These are phyloP conservation scores for Leptinotarsa tumamoca DNA, from an alignment of 2,888 invertebrate species.

Conservation along the genomic window DNA sequence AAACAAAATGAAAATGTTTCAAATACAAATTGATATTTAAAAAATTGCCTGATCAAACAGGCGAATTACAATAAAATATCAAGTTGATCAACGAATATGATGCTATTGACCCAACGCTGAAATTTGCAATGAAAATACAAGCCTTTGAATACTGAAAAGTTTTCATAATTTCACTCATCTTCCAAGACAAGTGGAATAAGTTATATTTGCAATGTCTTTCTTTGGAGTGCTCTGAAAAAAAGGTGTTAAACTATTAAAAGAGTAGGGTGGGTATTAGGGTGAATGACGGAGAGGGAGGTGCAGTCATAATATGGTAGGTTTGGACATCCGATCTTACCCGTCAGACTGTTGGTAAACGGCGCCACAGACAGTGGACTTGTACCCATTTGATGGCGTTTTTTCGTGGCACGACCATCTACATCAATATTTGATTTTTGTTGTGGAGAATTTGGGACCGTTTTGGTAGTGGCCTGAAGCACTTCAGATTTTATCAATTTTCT, in stretches of 20 bases:
- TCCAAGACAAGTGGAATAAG: background rate
- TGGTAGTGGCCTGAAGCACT: constrained; percentile 56
- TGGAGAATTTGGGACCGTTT: constrained; percentile 17
- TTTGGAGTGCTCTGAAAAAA: constrained; percentile 10
- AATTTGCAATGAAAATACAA: background rate
- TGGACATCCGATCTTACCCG: constrained; percentile 69
- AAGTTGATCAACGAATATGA: too few relatives aligned
- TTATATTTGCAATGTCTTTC: background rate
- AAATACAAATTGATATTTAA: too few relatives aligned
- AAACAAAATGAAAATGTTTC: too few relatives aligned
- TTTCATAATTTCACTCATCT: background rate
- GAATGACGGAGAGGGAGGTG: constrained; percentile 27
- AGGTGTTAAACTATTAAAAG: constrained; percentile 27
- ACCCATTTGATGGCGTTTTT: constrained; percentile 67
- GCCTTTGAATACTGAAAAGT: background rate
- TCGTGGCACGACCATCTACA: constrained; percentile 59
- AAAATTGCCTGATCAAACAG: too few relatives aligned
- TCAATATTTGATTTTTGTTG: constrained; percentile 37
- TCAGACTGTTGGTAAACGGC: constrained; percentile 70
- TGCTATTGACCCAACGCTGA: background rate
- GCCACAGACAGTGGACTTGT: constrained; percentile 64
- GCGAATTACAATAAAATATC: too few relatives aligned
- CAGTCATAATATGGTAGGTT: constrained; percentile 34
- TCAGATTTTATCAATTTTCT: constrained; percentile 68
- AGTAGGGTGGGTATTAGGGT: constrained; percentile 22